phyloP scores from a whole-genome alignment of 2,113 vertebrate species.

The Anarhynchus alexandrinus region DNA sequence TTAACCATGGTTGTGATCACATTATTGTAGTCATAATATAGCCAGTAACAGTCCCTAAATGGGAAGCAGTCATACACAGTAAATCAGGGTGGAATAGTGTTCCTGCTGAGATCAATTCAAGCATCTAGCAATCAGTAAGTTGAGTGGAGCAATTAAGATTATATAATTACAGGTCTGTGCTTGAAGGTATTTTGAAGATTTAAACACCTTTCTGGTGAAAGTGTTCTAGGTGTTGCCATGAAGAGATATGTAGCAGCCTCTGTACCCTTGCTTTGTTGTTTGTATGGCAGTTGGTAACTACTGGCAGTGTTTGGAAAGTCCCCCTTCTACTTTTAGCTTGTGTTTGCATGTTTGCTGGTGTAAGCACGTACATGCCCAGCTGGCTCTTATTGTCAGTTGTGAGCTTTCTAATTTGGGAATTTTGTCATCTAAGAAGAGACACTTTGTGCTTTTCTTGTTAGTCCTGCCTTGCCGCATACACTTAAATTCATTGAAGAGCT shows the following conservation, averaged over 20 bases:
- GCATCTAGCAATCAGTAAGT: not conserved
- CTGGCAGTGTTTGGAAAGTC: not conserved
- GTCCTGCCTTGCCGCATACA: not conserved
- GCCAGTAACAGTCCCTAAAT: not conserved
- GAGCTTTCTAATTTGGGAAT: not conserved
- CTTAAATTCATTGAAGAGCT: not conserved
- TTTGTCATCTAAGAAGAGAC: not conserved
- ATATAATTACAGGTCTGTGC: not conserved
- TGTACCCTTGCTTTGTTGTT: not conserved
- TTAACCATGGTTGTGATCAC: not conserved
- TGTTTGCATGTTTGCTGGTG: not conserved
- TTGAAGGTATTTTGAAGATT: not conserved
- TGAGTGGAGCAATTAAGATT: not conserved
- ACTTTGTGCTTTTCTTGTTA: not conserved
- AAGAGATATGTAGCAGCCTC: rapidly evolving
- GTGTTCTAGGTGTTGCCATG: not conserved
- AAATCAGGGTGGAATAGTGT: not conserved
- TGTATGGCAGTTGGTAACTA: not conserved
- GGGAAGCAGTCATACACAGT: not conserved
- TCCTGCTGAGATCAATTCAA: not conserved
- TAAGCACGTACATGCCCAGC: not conserved
- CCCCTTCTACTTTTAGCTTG: not conserved
- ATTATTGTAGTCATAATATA: not conserved
- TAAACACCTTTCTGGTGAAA: not conserved
- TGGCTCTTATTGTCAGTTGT: not conserved